Base-by-base conservation (phyloP, 2,797 vertebrate genomes). In the Onychomys torridus region DNA sequence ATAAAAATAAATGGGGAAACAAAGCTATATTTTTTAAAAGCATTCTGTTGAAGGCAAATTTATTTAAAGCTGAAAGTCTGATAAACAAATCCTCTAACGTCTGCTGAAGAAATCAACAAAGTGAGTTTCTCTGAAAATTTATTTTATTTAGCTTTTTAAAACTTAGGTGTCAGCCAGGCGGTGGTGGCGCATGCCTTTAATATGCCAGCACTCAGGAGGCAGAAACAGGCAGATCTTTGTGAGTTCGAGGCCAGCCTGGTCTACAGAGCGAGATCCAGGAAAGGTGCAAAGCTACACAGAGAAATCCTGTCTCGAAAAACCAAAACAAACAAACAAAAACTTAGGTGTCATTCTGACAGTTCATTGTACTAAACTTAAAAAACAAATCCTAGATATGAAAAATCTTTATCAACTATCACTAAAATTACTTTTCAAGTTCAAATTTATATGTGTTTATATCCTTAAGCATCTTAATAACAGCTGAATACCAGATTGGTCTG, bases 381-480 rank as follows among this genome's bases (percentile, higher is more conserved):
- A 90, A 57, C 65, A 95, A 96, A 95, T 94, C 61, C 75, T 91
- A 87, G 23, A 12, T 87, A 76, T 94, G 34, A 97, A 95, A 91
- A 87, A 86, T 61, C n/a, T 88, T 88, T 32, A 91, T 57, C 63
- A 87, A 83, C 93, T 96, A 93, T 84, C 52, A 93, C 43, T 61
- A 84, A 96, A 94, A 96, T 91, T 52, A 91, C 71, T 94, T 93
- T 91, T 92, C 40, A 81, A 91, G 16, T 61, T 40, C n/a, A 59
- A 40, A 8, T 16, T 75, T 76, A 27, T 55, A 83, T 65, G 78
- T 52, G 76, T 65, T 55, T 91, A 49, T 49, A 95, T 95, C 57
- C 81, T 95, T 93, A 96, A 90, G 34, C 61, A 55, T 93, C 81
- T 93, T 95, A 94, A 88, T 95, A 95, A 94, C 71, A 90, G 25